These are phyloP conservation scores for Brachypteracias leptosomus DNA, from an alignment of 2,113 vertebrate species.

Conservation along the genomic window DNA sequence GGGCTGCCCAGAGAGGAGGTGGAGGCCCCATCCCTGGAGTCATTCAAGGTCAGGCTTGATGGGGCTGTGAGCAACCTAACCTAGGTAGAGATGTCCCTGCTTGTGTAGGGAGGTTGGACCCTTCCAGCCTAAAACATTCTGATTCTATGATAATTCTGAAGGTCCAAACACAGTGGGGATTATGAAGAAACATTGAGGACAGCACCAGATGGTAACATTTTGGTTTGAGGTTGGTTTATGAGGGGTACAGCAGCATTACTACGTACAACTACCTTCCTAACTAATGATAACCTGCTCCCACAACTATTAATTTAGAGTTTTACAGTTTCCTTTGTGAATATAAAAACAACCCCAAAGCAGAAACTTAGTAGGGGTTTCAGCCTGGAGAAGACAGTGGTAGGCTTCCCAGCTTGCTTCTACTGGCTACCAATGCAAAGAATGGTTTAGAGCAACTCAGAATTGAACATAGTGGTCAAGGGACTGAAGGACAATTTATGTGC, in stretches of 20 bases:
- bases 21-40: too few relatives aligned
- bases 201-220: not conserved
- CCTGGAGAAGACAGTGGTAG: not conserved
- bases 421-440: not conserved
- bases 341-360: not conserved
- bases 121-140: too few relatives aligned
- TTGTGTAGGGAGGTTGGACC: too few relatives aligned
- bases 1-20: too few relatives aligned
- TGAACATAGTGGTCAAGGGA: not conserved
- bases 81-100: too few relatives aligned
- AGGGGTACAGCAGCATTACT: not conserved
- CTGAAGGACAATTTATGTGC: not conserved
- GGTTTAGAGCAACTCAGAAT: not conserved
- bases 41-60: too few relatives aligned
- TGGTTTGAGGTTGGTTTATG: not conserved
- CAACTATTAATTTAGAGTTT: not conserved
- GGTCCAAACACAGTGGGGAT: not conserved
- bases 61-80: too few relatives aligned
- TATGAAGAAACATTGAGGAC: not conserved
- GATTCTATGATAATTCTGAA: too few relatives aligned
- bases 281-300: not conserved
- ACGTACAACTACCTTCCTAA: not conserved
- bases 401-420: not conserved
- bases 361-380: not conserved
- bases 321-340: not conserved